Evolutionary conservation across 2,888 invertebrate genomes (phyloP).

Genomic region (Dendrolimus houi): DNA sequence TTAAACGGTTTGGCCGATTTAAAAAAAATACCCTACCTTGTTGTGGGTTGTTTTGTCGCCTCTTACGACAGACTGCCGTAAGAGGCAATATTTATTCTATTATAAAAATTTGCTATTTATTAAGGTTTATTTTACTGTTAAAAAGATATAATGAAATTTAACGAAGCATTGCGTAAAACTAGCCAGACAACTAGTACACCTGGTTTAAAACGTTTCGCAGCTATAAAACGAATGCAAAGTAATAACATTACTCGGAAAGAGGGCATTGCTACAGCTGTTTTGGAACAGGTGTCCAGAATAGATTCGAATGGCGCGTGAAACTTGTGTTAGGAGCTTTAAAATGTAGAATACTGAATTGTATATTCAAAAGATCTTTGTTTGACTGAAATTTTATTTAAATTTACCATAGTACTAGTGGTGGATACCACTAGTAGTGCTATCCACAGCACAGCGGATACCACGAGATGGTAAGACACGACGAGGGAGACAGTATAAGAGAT

Average conservation of each 20-base stretch:
- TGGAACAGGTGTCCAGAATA: background rate
- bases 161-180: background rate
- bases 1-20: no score
- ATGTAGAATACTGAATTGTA: background rate
- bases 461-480: no score
- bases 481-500: no score
- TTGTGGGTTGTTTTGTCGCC: no score
- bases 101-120: no score
- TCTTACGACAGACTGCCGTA: no score
- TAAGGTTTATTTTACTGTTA: no score
- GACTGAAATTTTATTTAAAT: background rate
- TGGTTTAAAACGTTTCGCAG: background rate
- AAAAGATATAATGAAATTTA: background rate
- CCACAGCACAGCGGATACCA: no score
- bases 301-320: background rate
- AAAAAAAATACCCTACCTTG: no score
- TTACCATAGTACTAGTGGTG: no score
- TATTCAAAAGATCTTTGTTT: background rate
- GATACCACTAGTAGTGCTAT: no score
- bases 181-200: background rate
- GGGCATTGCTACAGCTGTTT: background rate
- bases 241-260: background rate
- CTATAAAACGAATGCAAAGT: background rate
- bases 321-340: background rate
- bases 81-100: no score